Evolutionary conservation across 2,113 vertebrate genomes (phyloP).

Genomic region (Sebastes fasciatus): DNA sequence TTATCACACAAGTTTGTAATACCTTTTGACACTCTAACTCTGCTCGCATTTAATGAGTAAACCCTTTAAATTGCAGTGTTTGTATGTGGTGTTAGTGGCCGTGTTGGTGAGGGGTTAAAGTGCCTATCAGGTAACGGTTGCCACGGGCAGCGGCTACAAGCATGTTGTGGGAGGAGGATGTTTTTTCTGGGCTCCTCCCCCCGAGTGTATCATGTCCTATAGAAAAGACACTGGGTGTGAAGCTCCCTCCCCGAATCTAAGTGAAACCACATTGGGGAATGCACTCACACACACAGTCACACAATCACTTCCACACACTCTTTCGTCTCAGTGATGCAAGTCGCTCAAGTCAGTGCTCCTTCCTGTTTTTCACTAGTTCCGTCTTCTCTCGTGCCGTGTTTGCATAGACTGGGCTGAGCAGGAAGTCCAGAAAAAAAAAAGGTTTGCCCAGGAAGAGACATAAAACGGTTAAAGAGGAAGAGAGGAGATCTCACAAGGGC

Average conservation of each 20-base stretch:
- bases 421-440: constrained; percentile 55
- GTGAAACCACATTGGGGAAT: constrained; percentile 82
- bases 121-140: constrained; percentile 68
- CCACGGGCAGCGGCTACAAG: constrained; percentile 57
- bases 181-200: constrained; percentile 62
- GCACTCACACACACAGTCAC: constrained; percentile 48
- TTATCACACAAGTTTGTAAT: not conserved
- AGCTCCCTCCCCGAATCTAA: constrained; percentile 76
- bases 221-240: constrained; percentile 69
- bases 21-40: not conserved
- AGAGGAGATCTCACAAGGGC: constrained; percentile 33
- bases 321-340: constrained; percentile 50
- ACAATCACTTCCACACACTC: constrained; percentile 47
- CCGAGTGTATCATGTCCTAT: constrained; percentile 55
- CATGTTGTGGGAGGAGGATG: constrained; percentile 61
- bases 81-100: not conserved
- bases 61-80: not conserved
- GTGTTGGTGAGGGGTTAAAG: constrained; percentile 47
- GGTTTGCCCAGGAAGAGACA: constrained; percentile 41
- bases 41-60: not conserved
- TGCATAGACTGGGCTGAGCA: constrained; percentile 47
- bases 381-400: constrained; percentile 60
- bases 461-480: constrained; percentile 10
- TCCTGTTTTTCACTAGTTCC: constrained; percentile 81
- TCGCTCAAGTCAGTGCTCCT: constrained; percentile 69